Evolutionary conservation across 1,140 invertebrate species (phyloP).

Genomic region (Harpegnathos saltator): DNA sequence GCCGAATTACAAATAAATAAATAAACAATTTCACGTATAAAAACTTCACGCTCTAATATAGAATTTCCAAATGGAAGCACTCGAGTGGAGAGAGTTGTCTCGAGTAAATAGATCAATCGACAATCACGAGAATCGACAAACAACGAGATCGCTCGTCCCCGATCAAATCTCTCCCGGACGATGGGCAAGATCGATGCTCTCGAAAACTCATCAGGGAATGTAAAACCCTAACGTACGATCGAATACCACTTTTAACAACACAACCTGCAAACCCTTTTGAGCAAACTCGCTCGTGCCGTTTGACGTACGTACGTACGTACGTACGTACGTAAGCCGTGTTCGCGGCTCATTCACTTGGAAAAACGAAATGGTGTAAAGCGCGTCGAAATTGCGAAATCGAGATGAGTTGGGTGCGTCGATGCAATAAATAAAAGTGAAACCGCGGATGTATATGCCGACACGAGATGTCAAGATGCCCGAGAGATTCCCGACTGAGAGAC

Average conservation of each 20-base stretch:
- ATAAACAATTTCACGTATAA: background rate
- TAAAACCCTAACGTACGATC: background rate
- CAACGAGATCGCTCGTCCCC: too few species aligned
- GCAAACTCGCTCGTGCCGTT: slow-evolving; percentile 12
- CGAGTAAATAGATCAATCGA: slow-evolving; percentile 7
- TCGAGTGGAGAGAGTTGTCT: too few species aligned
- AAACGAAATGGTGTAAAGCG: background rate
- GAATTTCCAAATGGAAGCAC: too few species aligned
- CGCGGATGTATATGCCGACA: slow-evolving; percentile 4
- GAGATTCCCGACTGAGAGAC: slow-evolving; percentile 14
- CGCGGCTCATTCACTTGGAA: slow-evolving; percentile 1
- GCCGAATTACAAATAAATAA: background rate
- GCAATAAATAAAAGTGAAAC: slow-evolving; percentile 61
- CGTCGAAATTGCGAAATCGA: background rate
- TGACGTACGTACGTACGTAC: too few species aligned
- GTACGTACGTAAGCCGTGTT: too few species aligned
- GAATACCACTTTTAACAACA: slow-evolving; percentile 20
- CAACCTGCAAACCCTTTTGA: background rate
- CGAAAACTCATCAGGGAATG: background rate
- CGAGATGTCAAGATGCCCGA: background rate
- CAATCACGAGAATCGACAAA: background rate
- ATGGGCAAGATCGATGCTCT: background rate
- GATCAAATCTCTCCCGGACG: background rate
- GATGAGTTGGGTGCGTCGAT: slow-evolving; percentile 30
- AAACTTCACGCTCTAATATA: too few species aligned